Base-by-base conservation (phyloP, 1,140 invertebrate species). In the Cydia splendana region DNA sequence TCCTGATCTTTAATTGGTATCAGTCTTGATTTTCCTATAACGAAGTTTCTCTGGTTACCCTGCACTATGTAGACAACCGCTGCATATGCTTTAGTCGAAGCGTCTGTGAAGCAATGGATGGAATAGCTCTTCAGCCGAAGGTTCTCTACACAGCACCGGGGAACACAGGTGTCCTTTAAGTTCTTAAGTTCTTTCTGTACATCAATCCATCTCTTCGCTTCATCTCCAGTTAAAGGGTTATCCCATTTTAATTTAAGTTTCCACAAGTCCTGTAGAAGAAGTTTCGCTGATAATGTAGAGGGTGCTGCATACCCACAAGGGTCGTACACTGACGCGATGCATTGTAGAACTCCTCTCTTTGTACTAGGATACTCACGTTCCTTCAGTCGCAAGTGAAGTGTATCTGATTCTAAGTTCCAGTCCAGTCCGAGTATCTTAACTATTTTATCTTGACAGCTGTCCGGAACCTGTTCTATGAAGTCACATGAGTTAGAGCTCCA, bases 31-130 rank as follows among this genome's bases (percentile, higher is more conserved):
- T 75, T 75, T 62, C 53, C 75, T 13, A 75, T 75, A 42, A 75
- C 30, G 34, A 75, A 18, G 12, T 24, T 38, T 12, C 9, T 28
- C 2, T 6, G 15, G 30, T 30, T 30, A 2, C 30, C 30, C 30
- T 30, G 30, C 30, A 30, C 4, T 15, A 76, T 20, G 24, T 76
- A 76, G 2, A 76, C 48, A 6, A 28, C 65, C 4, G 75, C 65
- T 7, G 75, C 75, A 24, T 76, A 76, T n/a, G 75, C 75, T 20
- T 76, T 4, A 20, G 15, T 69, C 6, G 75, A 76, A n/a, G 75
- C 34, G 30, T 76, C 75, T 2, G 65, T 76, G 20, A 76, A 76
- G 20, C 15, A n/a, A 38, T 76, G 65, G 30, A 30, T 30, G 30
- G 30, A 30, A 30, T 69, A 76, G 42, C 24, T 76, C 65, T 51